A percentile compares a stretch with the other conserved stretches of the same genome.
Evolutionary conservation across 2,113 vertebrate species (phyloP).

Genomic region (Stictonetta naevosa): DNA sequence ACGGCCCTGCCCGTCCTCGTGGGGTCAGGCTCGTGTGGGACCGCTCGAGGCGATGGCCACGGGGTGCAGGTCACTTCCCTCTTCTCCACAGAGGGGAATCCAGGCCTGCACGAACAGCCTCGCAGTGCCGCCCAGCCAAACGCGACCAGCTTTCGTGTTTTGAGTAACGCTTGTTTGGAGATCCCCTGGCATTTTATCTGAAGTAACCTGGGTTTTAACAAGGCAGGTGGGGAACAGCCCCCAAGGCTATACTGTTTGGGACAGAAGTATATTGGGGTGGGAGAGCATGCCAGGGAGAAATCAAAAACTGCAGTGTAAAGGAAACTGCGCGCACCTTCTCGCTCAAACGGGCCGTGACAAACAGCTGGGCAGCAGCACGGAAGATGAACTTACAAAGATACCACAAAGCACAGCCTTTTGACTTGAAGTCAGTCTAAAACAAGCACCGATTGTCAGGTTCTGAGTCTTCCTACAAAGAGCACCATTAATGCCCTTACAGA

Average conservation of each 20-base stretch:
- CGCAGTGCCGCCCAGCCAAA: background rate
- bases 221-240: background rate
- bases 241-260: background rate
- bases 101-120: background rate
- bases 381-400: background rate
- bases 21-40: background rate
- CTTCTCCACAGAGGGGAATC: background rate
- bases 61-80: background rate
- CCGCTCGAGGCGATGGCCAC: rapidly evolving
- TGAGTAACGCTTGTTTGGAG: background rate
- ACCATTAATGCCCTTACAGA: background rate
- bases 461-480: background rate
- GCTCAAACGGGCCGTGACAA: background rate
- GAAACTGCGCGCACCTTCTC: background rate
- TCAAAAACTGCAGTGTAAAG: background rate
- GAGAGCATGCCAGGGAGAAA: background rate
- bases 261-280: rapidly evolving
- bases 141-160: no score
- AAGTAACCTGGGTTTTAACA: background rate
- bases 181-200: background rate
- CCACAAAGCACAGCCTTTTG: rapidly evolving
- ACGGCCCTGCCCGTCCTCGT: rapidly evolving
- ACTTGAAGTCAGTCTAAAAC: background rate
- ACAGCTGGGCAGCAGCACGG: background rate
- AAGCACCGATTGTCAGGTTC: background rate